Evolutionary conservation across 2,797 vertebrate species (phyloP).

Genomic region (Podargus strigoides): DNA sequence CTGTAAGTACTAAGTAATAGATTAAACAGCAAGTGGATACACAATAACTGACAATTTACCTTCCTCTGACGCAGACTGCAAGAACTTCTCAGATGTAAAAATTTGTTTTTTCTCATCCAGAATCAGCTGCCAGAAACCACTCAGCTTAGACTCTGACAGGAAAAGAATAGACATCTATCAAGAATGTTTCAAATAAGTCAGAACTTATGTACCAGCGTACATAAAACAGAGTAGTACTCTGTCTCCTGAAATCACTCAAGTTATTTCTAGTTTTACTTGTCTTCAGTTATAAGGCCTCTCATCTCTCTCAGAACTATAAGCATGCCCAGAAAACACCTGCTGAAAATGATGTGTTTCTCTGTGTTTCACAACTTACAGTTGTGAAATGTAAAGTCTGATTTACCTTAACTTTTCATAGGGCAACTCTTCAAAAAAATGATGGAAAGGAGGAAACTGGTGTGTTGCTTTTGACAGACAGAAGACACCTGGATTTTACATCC

Average conservation of each 20-base stretch:
- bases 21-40: neutral
- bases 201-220: neutral
- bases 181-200: neutral
- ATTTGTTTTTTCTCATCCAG: conserved; percentile 94
- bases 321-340: neutral
- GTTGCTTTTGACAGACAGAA: neutral
- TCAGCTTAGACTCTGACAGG: conserved; percentile 84
- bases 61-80: conserved; percentile 88
- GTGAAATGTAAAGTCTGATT: neutral
- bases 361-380: neutral
- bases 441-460: neutral
- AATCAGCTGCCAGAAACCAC: conserved; percentile 88
- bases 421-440: neutral
- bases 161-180: neutral
- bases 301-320: neutral
- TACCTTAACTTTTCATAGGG: neutral
- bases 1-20: neutral
- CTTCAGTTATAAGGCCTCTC: neutral
- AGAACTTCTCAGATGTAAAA: conserved; percentile 95
- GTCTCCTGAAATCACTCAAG: neutral
- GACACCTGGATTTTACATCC: neutral
- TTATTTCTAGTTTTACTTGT: neutral
- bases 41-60: conserved; percentile 73
- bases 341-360: neutral
- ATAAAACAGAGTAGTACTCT: neutral